Conservation (phyloP, 2,113 vertebrate species). For the Collichthys lucidus region DNA sequence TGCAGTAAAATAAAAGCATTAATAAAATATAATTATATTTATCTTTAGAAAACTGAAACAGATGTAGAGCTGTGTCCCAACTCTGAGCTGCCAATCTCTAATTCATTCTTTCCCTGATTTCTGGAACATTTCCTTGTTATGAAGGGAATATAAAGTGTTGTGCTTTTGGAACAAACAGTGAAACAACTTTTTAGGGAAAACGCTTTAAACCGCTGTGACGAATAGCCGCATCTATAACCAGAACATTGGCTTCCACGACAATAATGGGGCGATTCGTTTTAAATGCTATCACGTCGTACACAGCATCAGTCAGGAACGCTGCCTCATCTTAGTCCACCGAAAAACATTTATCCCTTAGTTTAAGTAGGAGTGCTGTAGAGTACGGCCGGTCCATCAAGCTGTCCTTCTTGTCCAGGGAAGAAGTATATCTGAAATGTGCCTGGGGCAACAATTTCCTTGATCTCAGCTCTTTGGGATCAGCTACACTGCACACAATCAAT, state of each 20-base stretch:
- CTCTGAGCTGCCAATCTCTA: not conserved
- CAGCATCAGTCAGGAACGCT: conserved; percentile 10
- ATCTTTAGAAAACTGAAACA: not conserved
- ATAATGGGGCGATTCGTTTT: conserved; percentile 29
- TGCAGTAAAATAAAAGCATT: not conserved
- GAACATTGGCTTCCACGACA: conserved; percentile 14
- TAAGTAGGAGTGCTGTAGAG: conserved; percentile 5
- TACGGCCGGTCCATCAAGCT: not conserved
- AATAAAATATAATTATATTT: not conserved
- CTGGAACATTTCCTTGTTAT: not conserved
- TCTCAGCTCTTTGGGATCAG: conserved; percentile 24
- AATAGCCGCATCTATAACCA: not conserved
- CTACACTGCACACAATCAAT: conserved; percentile 38
- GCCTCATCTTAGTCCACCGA: not conserved
- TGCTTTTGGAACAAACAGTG: not conserved
- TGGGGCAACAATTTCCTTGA: conserved; percentile 15
- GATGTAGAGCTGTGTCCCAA: not conserved
- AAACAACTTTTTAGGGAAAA: conserved; percentile 4
- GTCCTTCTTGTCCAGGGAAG: not conserved
- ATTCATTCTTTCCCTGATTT: not conserved
- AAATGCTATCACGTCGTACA: conserved; percentile 14
- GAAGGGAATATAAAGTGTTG: not conserved
- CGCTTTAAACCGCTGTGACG: not conserved
- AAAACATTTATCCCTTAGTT: conserved; percentile 7
- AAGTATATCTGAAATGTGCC: not conserved